Evolutionary conservation across 2,797 vertebrate species (phyloP).

Genomic region (Phrynocephalus vlangalii): DNA sequence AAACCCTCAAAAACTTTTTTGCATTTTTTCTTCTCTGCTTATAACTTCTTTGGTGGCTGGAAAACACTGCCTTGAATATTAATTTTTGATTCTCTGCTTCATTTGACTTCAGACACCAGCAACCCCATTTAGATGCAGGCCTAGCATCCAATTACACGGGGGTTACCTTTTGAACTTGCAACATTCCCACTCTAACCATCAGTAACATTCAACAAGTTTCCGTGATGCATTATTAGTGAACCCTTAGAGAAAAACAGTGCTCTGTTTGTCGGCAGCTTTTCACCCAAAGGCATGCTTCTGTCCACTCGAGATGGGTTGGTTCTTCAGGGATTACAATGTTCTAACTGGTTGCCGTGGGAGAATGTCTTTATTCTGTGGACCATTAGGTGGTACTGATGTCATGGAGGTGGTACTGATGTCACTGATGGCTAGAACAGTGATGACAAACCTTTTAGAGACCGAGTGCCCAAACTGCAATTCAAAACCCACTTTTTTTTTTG

Average conservation of each 20-base stretch:
- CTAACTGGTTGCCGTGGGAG: not conserved
- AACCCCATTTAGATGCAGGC: not conserved
- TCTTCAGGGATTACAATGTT: not conserved
- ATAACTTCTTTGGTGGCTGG: conserved; percentile 21
- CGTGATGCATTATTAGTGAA: not conserved
- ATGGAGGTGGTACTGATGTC: too few relatives aligned
- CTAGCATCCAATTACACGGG: not conserved
- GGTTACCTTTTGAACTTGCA: not conserved
- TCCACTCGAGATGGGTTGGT: not conserved
- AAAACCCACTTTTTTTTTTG: too few relatives aligned
- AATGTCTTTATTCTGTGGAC: not conserved
- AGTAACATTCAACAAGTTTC: not conserved
- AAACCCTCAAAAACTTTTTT: not conserved
- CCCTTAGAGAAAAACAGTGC: not conserved
- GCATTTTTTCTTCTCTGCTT: not conserved
- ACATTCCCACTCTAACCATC: not conserved
- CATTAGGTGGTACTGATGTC: not conserved
- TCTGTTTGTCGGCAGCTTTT: not conserved
- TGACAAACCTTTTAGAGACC: too few relatives aligned
- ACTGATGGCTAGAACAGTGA: too few relatives aligned
- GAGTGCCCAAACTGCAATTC: too few relatives aligned
- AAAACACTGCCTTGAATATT: conserved; percentile 21
- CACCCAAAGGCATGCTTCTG: not conserved
- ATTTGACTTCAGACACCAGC: not conserved
- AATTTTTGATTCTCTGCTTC: conserved; percentile 23